These are phyloP conservation scores for Amblyopsis rosae DNA, from an alignment of 2,113 vertebrate genomes.

Conservation along the genomic window DNA sequence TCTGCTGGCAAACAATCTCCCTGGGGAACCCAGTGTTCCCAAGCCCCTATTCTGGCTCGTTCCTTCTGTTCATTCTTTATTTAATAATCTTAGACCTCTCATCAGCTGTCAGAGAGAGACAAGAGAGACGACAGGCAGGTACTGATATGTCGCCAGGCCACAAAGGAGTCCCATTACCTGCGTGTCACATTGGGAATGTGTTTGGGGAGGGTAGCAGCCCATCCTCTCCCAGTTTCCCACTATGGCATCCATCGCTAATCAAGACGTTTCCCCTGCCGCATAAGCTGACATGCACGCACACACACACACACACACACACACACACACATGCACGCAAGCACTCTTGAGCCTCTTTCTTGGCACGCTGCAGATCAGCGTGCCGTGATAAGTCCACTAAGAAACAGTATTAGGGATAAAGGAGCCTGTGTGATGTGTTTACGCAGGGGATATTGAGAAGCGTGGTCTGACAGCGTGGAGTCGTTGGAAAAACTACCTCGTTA, in stretches of 20 bases:
- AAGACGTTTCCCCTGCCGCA: conserved; percentile 11
- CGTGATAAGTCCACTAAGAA: conserved; percentile 63
- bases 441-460: conserved; percentile 27
- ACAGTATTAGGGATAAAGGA: conserved; percentile 54
- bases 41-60: background rate
- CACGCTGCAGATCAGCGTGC: conserved; percentile 37
- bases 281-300: conserved; percentile 29
- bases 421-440: conserved; percentile 41
- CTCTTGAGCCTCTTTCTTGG: conserved; percentile 24
- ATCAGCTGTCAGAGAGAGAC: conserved; percentile 43
- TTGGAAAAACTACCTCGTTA: conserved; percentile 56
- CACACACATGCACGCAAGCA: background rate
- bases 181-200: conserved; percentile 57
- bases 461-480: conserved; percentile 33
- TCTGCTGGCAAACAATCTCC: conserved; percentile 11
- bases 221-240: conserved; percentile 20
- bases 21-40: background rate
- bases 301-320: conserved; percentile 61
- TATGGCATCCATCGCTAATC: conserved; percentile 45
- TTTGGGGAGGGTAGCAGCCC: conserved; percentile 4
- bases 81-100: background rate
- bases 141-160: conserved; percentile 63
- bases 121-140: conserved; percentile 63
- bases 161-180: conserved; percentile 67
- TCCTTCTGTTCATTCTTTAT: conserved; percentile 4